Conservation (phyloP, 2,797 vertebrate species). For the Macrochelys suwanniensis region DNA sequence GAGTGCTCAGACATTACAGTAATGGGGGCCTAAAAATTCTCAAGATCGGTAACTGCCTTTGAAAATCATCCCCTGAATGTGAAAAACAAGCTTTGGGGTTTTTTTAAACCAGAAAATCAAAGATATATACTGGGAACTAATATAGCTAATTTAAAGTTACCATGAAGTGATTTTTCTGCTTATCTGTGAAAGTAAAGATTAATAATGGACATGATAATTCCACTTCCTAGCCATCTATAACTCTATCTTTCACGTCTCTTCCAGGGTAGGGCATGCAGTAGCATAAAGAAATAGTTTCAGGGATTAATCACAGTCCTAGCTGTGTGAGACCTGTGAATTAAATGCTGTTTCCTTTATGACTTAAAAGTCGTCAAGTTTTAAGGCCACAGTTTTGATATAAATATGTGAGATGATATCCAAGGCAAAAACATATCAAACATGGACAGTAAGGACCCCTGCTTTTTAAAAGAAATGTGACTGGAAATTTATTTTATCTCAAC, state of each 20-base stretch:
- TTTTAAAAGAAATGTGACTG: constrained; percentile 35
- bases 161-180: neutral
- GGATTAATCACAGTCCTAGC: constrained; percentile 29
- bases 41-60: neutral
- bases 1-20: neutral
- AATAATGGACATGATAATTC: neutral
- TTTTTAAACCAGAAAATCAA: neutral
- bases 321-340: neutral
- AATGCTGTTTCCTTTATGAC: constrained; percentile 28
- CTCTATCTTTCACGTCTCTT: neutral
- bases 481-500: constrained; percentile 28
- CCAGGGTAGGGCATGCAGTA: neutral
- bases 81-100: neutral
- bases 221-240: neutral
- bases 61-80: neutral
- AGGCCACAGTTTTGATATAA: constrained; percentile 21
- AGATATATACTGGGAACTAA: neutral
- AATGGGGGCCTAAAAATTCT: neutral
- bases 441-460: constrained; percentile 15
- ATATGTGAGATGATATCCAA: neutral
- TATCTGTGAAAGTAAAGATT: neutral
- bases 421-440: constrained; percentile 6
- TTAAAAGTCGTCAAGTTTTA: constrained; percentile 47
- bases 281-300: neutral
- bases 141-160: neutral